Evolutionary conservation across 2,113 vertebrate genomes (phyloP).

Genomic region (Corapipo altera): DNA sequence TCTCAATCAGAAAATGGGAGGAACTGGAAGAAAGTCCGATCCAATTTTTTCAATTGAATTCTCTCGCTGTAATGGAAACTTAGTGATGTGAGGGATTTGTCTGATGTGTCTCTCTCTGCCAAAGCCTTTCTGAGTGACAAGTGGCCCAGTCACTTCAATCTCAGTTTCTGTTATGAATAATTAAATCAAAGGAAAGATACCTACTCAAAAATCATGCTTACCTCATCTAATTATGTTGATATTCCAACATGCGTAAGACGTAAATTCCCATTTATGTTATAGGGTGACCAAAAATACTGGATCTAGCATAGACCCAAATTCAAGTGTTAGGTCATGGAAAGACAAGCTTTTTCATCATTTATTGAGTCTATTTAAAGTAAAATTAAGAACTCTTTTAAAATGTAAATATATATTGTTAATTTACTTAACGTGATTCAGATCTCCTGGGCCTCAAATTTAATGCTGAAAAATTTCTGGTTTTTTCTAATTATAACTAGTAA

Average conservation of each 20-base stretch:
- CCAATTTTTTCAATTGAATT: background rate
- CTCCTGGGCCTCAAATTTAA: background rate
- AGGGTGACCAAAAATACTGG: background rate
- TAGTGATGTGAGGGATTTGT: background rate
- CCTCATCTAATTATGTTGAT: background rate
- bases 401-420: background rate
- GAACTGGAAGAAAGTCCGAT: background rate
- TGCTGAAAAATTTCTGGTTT: background rate
- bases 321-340: background rate
- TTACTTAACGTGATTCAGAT: background rate
- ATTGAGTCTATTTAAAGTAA: background rate
- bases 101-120: background rate
- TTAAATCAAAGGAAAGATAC: background rate
- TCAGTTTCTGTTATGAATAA: background rate
- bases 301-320: background rate
- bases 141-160: background rate
- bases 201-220: background rate
- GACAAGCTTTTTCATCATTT: background rate
- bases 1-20: background rate
- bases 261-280: background rate
- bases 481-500: background rate
- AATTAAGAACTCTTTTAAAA: background rate
- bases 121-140: background rate
- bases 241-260: background rate
- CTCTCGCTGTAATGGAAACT: background rate